Evolutionary conservation across 2,797 vertebrate genomes (phyloP).

Genomic region (Alca torda): DNA sequence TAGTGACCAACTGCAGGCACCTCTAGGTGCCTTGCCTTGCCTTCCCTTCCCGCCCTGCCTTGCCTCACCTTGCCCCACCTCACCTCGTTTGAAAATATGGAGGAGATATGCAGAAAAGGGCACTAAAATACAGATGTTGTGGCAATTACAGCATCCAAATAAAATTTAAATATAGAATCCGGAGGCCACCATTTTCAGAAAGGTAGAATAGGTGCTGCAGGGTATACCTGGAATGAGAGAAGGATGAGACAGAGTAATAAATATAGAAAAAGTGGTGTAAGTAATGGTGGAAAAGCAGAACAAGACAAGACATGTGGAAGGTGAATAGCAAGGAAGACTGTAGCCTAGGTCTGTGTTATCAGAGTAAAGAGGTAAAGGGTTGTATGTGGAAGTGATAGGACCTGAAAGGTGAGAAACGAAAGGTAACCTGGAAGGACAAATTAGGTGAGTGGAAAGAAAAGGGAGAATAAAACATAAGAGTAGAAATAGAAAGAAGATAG

Average conservation of each 20-base stretch:
- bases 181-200: not conserved
- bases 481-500: not conserved
- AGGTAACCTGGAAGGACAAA: not conserved
- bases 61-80: not conserved
- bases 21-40: not conserved
- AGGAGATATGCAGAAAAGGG: not conserved
- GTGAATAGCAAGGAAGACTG: not conserved
- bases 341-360: not conserved
- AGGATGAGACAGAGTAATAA: not conserved
- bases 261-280: not conserved
- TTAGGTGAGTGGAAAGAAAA: not conserved
- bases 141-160: not conserved
- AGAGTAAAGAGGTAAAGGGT: not conserved
- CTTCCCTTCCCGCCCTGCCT: not conserved
- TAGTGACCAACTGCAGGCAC: not conserved
- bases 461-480: not conserved
- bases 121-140: not conserved
- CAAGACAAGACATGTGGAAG: not conserved
- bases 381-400: fast-evolving
- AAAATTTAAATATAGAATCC: not conserved
- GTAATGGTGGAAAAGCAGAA: not conserved
- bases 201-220: not conserved
- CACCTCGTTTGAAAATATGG: not conserved
- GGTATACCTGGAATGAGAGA: not conserved
- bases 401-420: not conserved